Evolutionary conservation across 2,797 vertebrate genomes (phyloP).

Genomic region (Yasuhikotakia modesta): DNA sequence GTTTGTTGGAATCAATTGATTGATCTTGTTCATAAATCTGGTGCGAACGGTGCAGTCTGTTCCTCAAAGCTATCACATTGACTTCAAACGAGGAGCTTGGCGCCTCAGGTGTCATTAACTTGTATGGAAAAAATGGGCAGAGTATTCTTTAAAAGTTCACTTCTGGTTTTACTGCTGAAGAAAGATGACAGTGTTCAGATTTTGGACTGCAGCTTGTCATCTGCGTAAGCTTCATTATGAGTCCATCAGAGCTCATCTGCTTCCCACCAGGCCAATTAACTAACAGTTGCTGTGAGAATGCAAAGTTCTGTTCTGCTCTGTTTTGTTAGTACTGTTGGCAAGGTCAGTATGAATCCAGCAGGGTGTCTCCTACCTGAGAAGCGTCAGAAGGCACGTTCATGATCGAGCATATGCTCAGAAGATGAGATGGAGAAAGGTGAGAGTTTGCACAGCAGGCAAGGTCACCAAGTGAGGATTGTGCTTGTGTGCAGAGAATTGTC

Average conservation of each 20-base stretch:
- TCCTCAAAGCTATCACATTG: neutral
- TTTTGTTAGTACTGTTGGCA: constrained; percentile 31
- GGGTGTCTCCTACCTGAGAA: constrained; percentile 16
- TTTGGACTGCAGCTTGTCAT: neutral
- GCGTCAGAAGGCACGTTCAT: constrained; percentile 39
- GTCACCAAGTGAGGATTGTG: constrained; percentile 20
- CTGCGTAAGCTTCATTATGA: neutral
- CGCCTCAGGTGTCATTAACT: neutral
- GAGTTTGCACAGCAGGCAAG: constrained; percentile 26
- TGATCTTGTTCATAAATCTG: neutral
- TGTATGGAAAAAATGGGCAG: neutral
- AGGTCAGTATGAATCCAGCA: constrained; percentile 16
- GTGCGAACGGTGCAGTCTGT: neutral
- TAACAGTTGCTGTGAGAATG: constrained; percentile 22
- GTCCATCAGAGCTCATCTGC: neutral
- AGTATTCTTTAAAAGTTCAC: neutral
- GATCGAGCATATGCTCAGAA: constrained; percentile 44
- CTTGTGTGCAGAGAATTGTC: neutral
- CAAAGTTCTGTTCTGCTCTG: neutral
- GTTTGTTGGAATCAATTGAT: neutral
- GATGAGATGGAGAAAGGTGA: constrained; percentile 15
- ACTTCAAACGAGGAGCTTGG: neutral
- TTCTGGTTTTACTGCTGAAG: neutral
- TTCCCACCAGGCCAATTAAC: constrained; percentile 9
- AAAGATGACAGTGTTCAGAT: neutral